These are phyloP conservation scores for Drosophila pandora DNA, from an alignment of 1,140 invertebrate species.

Conservation along the genomic window DNA sequence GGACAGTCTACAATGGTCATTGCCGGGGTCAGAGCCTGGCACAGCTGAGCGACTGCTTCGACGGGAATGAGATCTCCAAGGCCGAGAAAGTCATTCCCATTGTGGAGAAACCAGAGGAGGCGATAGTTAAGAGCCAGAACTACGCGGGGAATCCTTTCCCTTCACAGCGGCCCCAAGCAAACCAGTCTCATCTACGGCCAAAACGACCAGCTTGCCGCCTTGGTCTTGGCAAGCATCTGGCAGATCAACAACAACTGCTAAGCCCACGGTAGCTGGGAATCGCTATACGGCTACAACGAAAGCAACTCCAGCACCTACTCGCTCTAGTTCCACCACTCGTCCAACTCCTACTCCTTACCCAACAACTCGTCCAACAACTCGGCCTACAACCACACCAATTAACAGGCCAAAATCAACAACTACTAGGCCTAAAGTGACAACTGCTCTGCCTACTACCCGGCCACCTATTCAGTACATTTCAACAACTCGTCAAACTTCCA, in stretches of 20 bases:
- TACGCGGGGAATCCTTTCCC: constrained; percentile 37
- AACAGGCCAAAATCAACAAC: constrained; percentile 9
- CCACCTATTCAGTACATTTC: constrained; percentile 9
- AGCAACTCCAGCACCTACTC: constrained; percentile 7
- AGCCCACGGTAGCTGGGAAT: constrained; percentile 31
- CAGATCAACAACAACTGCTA: constrained; percentile 22
- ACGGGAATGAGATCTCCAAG: constrained; percentile 58
- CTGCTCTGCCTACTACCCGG: background rate
- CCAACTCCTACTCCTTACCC: background rate
- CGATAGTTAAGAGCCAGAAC: constrained; percentile 1
- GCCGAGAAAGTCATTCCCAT: constrained; percentile 14
- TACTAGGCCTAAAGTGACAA: constrained; percentile 10
- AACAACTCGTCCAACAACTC: background rate
- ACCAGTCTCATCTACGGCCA: constrained; percentile 25
- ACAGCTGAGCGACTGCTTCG: constrained; percentile 58
- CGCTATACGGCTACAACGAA: constrained; percentile 24
- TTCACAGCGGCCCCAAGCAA: constrained; percentile 24
- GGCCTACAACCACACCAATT: constrained; percentile 13
- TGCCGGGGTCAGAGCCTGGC: constrained; percentile 47
- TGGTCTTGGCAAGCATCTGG: constrained; percentile 47
- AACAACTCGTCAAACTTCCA: constrained; percentile 7
- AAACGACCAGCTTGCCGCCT: constrained; percentile 21
- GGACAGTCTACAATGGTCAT: constrained; percentile 84
- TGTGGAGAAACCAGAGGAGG: constrained; percentile 13
- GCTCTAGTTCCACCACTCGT: constrained; percentile 5